Conservation (phyloP, 2,888 invertebrate species). For the Latrodectus elegans region DNA sequence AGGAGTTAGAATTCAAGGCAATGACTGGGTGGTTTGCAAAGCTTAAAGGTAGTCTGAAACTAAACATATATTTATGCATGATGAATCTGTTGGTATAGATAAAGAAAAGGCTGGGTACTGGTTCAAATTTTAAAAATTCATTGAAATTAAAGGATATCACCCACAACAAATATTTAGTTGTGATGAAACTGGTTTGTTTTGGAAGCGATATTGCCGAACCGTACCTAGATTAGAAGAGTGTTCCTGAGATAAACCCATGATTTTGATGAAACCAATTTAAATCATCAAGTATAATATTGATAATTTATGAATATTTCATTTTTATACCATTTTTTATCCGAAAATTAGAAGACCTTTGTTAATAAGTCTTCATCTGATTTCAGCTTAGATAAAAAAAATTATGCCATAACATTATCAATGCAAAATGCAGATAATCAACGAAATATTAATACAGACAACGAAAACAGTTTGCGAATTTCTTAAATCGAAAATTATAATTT, state of each 20-base stretch:
- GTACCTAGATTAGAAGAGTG: conserved; percentile 61
- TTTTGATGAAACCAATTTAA: too few species aligned
- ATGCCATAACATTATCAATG: too few species aligned
- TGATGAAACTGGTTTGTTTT: conserved; percentile 70
- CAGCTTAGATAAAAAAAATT: too few species aligned
- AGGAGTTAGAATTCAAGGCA: conserved; percentile 34
- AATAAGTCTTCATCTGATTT: too few species aligned
- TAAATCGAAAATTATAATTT: too few species aligned
- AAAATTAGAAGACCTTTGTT: too few species aligned
- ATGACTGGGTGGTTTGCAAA: conserved; percentile 32
- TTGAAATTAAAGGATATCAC: conserved; percentile 43
- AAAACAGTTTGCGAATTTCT: too few species aligned
- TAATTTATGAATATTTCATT: too few species aligned
- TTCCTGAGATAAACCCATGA: conserved; percentile 64
- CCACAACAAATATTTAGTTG: conserved; percentile 68
- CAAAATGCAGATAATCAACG: too few species aligned
- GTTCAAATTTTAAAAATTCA: conserved; percentile 40
- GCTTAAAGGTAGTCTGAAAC: conserved; percentile 28
- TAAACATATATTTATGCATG: conserved; percentile 41
- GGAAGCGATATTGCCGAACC: conserved; percentile 70
- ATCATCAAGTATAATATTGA: too few species aligned
- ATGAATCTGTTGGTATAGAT: conserved; percentile 50
- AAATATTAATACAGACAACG: too few species aligned
- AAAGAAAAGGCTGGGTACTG: conserved; percentile 25
- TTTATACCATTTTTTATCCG: too few species aligned